Conservation (phyloP, 2,113 vertebrate species). For the Zapornia atra region DNA sequence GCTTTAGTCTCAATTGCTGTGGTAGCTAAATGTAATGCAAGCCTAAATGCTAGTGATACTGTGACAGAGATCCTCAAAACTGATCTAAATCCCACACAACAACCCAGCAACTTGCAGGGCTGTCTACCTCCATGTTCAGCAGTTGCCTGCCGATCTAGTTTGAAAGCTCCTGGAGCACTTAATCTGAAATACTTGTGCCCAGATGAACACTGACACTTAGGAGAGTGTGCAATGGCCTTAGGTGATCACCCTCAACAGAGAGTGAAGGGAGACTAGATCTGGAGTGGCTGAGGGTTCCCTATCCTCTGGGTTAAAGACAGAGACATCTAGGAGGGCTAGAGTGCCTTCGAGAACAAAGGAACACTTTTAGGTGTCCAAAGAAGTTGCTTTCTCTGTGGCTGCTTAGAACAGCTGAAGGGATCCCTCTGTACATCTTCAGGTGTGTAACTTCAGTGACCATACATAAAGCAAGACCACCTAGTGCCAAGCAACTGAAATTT, state of each 20-base stretch:
- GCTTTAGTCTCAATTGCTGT: not conserved
- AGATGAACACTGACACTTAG: not conserved
- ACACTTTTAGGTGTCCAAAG: not conserved
- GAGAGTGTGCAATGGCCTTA: not conserved
- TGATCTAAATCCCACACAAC: not conserved
- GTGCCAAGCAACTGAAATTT: not conserved
- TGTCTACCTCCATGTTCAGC: not conserved
- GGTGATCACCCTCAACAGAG: not conserved
- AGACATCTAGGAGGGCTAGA: not conserved
- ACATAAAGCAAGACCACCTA: not conserved
- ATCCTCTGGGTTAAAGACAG: not conserved
- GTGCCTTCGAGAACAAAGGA: not conserved
- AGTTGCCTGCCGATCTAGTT: not conserved
- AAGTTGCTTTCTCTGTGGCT: rapidly evolving
- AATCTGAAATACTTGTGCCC: not conserved
- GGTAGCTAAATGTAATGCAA: not conserved
- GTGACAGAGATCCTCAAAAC: not conserved
- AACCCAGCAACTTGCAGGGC: not conserved
- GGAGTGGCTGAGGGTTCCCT: not conserved
- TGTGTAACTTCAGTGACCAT: not conserved
- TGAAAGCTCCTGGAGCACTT: not conserved
- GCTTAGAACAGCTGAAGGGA: not conserved
- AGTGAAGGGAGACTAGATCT: not conserved
- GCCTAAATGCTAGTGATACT: not conserved
- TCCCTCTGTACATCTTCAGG: not conserved